Evolutionary conservation across 2,113 vertebrate species (phyloP).

Genomic region (Leiothrix lutea): DNA sequence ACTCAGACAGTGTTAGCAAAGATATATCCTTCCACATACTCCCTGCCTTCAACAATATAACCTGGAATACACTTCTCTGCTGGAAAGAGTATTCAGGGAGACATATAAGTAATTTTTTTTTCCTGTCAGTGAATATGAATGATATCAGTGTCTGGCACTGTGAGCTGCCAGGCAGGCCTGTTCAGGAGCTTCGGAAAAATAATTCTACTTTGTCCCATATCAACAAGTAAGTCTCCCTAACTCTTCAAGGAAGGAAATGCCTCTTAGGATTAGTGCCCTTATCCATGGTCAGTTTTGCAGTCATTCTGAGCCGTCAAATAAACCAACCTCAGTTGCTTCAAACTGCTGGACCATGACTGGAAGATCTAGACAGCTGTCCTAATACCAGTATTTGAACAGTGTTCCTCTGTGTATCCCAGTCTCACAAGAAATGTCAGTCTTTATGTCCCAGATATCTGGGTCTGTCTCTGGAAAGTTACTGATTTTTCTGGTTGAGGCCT

Average conservation of each 20-base stretch:
- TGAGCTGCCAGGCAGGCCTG: neutral
- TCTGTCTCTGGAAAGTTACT: neutral
- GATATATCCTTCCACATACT: neutral
- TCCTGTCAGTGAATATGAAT: neutral
- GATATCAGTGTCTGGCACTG: neutral
- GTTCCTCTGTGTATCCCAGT: neutral
- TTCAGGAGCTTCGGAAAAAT: neutral
- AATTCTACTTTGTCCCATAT: neutral
- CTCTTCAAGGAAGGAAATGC: neutral
- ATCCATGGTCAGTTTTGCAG: neutral
- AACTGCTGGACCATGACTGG: constrained; percentile 1
- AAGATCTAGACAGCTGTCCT: constrained; percentile 38
- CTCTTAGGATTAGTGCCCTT: neutral
- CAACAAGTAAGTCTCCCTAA: neutral
- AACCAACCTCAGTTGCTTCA: neutral
- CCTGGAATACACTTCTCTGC: neutral
- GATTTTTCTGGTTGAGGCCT: neutral
- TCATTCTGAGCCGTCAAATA: neutral
- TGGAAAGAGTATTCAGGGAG: neutral
- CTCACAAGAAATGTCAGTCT: neutral
- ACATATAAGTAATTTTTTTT: neutral
- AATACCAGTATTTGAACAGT: neutral
- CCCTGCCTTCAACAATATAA: neutral
- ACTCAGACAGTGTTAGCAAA: neutral
- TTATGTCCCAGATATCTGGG: neutral